Percentiles rank a stretch among this genome's conserved stretches.
Evolutionary conservation across 2,888 invertebrate genomes (phyloP).

Genomic region (Pachymerium ferrugineum): DNA sequence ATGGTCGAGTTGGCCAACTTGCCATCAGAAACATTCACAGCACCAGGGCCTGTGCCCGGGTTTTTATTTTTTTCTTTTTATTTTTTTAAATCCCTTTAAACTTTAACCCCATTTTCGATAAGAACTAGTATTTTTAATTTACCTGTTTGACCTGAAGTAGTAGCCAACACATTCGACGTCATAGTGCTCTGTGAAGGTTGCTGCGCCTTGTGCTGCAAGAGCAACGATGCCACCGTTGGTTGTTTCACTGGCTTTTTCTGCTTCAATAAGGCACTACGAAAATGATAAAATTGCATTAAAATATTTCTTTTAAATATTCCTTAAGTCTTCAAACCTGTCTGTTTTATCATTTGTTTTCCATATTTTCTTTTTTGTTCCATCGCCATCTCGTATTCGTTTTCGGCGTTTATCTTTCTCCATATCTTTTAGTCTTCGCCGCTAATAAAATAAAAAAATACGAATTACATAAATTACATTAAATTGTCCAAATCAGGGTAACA

Average conservation of each 20-base stretch:
- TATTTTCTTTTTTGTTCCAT: slow-evolving; percentile 40
- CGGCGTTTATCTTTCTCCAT: slow-evolving; percentile 36
- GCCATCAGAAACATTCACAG: background rate
- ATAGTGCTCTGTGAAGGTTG: slow-evolving; percentile 17
- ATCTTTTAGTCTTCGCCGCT: slow-evolving; percentile 33
- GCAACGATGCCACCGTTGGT: slow-evolving; percentile 44
- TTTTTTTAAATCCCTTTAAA: too few species aligned
- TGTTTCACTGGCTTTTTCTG: slow-evolving; percentile 42
- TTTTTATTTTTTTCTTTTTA: background rate
- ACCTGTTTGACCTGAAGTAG: background rate
- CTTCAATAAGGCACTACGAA: slow-evolving; percentile 39
- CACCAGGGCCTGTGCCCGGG: background rate
- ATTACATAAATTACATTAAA: background rate
- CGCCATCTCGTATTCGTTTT: slow-evolving; percentile 32
- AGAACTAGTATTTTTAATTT: background rate
- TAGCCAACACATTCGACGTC: background rate
- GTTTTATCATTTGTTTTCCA: slow-evolving; percentile 37
- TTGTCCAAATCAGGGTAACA: too few species aligned
- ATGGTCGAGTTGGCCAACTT: slow-evolving; percentile 35
- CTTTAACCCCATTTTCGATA: background rate
- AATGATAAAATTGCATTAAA: background rate
- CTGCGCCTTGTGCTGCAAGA: slow-evolving; percentile 43
- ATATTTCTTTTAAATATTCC: too few species aligned
- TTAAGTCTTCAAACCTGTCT: too few species aligned
- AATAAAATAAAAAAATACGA: slow-evolving; percentile 12